Conservation (phyloP, 2,797 vertebrate genomes). For the Chelon auratus region DNA sequence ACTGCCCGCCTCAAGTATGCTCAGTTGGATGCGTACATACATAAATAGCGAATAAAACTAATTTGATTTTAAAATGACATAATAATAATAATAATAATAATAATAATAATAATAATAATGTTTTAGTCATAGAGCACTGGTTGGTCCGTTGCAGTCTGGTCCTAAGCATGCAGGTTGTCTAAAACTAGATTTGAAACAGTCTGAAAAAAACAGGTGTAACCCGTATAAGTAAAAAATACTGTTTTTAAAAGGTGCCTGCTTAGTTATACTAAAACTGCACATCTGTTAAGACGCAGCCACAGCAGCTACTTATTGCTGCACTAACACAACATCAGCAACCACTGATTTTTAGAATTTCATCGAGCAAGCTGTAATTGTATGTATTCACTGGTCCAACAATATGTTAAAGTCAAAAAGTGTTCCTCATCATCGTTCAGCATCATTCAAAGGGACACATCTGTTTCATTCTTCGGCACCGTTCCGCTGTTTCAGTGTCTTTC, state of each 20-base stretch:
- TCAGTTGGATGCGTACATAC: no score
- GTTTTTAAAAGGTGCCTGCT: neutral
- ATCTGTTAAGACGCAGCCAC: neutral
- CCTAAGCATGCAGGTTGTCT: no score
- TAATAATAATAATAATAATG: no score
- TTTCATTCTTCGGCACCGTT: conserved; percentile 28
- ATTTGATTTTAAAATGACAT: no score
- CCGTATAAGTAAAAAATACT: no score
- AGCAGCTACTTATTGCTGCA: neutral
- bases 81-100: no score
- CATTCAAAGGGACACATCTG: conserved; percentile 27
- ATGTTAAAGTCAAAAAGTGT: neutral
- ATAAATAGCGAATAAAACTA: no score
- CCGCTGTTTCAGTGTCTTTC: conserved; percentile 6
- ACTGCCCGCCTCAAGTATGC: no score
- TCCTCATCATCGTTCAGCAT: neutral
- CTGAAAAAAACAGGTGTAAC: no score
- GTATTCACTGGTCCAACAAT: neutral
- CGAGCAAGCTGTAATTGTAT: conserved; percentile 4
- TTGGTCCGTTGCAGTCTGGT: no score
- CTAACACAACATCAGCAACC: neutral
- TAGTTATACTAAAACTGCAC: neutral
- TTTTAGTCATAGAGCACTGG: no score
- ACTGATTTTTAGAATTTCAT: neutral
- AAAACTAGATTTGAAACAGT: no score